Evolutionary conservation across 2,113 vertebrate species (phyloP).

Genomic region (Pao palembangensis): DNA sequence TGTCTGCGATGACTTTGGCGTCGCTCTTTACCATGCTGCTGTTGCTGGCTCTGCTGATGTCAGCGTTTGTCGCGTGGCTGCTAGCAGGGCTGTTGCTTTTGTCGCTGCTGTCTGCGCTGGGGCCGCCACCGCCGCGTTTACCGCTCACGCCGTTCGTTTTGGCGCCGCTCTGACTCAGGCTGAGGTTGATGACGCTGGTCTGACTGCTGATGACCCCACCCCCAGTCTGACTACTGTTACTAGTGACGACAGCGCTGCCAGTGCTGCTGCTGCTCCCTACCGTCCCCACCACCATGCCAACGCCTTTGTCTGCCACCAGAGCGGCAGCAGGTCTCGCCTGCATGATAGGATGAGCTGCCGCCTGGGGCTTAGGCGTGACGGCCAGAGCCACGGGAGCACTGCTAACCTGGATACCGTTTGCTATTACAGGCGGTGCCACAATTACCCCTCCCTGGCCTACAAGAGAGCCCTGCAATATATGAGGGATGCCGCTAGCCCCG

Average conservation of each 20-base stretch:
- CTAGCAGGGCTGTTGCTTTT: slow-evolving; percentile 35
- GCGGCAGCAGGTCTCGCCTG: slow-evolving; percentile 75
- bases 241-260: slow-evolving; percentile 24
- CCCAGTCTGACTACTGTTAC: slow-evolving; percentile 50
- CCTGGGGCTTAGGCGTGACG: slow-evolving; percentile 82
- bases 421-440: slow-evolving; percentile 88
- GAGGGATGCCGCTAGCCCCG: slow-evolving; percentile 81
- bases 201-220: slow-evolving; percentile 43
- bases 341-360: slow-evolving; percentile 77
- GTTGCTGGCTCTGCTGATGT: slow-evolving; percentile 28
- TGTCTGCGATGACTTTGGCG: slow-evolving; percentile 39
- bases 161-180: slow-evolving; percentile 47
- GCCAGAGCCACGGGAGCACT: slow-evolving; percentile 84
- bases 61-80: slow-evolving; percentile 24
- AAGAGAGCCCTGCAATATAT: slow-evolving; percentile 84
- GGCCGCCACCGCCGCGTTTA: slow-evolving; percentile 34
- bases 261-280: slow-evolving; percentile 72
- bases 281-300: slow-evolving; percentile 71
- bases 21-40: slow-evolving; percentile 29
- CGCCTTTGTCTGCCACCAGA: slow-evolving; percentile 74
- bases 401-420: slow-evolving; percentile 87
- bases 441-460: slow-evolving; percentile 89
- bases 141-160: slow-evolving; percentile 44
- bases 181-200: slow-evolving; percentile 68
- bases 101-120: slow-evolving; percentile 24